Percentiles rank a stretch among this genome's conserved stretches.
Evolutionary conservation across 1,140 invertebrate genomes (phyloP).

Genomic region (Diorhabda elongata): DNA sequence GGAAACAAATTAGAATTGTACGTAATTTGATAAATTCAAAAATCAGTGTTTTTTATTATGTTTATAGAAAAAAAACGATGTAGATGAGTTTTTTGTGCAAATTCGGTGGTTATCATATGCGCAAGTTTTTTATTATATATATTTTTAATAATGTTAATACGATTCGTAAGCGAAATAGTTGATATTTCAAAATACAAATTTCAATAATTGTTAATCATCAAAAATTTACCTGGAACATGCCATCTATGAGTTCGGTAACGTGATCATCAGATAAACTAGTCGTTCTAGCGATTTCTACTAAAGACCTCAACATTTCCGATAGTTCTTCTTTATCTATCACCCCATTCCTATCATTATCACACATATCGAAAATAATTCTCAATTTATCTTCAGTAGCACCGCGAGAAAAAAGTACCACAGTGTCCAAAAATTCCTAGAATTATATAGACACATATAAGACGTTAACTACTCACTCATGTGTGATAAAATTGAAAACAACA

Average conservation of each 20-base stretch:
- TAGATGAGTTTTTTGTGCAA: no score
- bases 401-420: slow-evolving; percentile 84
- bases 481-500: not conserved
- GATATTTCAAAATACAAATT: no score
- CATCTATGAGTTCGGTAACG: slow-evolving; percentile 88
- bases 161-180: no score
- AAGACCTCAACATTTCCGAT: slow-evolving; percentile 87
- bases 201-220: no score
- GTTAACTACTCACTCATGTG: not conserved
- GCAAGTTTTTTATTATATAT: no score
- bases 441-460: not conserved
- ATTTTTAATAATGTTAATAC: no score
- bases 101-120: no score
- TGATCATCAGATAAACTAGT: slow-evolving; percentile 84
- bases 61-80: no score
- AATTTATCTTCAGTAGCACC: slow-evolving; percentile 95
- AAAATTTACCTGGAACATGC: slow-evolving; percentile 76
- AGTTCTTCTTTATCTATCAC: slow-evolving; percentile 93
- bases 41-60: no score
- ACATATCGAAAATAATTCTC: slow-evolving; percentile 98
- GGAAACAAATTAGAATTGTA: no score
- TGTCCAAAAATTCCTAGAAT: slow-evolving; percentile 87
- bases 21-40: no score
- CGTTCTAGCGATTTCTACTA: slow-evolving; percentile 92
- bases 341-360: slow-evolving; percentile 92